Percentiles rank a stretch among this genome's conserved stretches.
Evolutionary conservation across 1,140 invertebrate genomes (phyloP).

Genomic region (Galendromus occidentalis): DNA sequence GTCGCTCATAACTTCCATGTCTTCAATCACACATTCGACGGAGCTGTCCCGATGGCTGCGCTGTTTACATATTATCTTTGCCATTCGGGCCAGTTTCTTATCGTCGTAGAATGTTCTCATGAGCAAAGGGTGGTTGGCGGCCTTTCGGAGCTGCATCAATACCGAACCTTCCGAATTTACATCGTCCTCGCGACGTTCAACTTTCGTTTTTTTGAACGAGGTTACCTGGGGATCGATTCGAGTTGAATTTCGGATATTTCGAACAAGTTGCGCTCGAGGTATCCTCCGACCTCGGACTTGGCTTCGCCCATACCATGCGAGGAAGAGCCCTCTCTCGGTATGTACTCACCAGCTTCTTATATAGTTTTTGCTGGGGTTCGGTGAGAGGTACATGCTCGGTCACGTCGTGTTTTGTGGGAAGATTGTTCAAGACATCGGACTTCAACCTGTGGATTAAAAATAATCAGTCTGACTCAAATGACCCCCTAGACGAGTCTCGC

Average conservation of each 20-base stretch:
- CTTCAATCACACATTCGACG: conserved; percentile 59
- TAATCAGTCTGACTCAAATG: neutral
- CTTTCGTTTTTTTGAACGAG: conserved; percentile 13
- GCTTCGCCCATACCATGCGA: no score
- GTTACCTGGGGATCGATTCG: conserved; percentile 12
- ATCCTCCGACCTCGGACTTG: no score
- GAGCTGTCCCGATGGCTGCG: conserved; percentile 55
- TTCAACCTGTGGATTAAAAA: neutral
- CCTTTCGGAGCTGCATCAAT: conserved; percentile 67
- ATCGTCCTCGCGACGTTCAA: conserved; percentile 10
- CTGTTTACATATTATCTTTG: conserved; percentile 40
- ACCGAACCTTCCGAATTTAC: conserved; percentile 10
- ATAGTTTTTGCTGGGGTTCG: conserved; percentile 46
- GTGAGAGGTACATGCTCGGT: conserved; percentile 43
- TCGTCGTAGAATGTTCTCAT: conserved; percentile 57
- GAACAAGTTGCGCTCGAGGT: no score
- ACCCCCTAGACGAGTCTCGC: no score
- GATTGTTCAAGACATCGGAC: conserved; percentile 44
- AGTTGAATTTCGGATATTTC: no score
- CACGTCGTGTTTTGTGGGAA: conserved; percentile 52
- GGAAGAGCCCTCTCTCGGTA: no score
- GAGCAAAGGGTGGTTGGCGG: conserved; percentile 70
- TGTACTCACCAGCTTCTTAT: conserved; percentile 47
- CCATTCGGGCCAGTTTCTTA: conserved; percentile 42
- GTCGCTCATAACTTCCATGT: conserved; percentile 66